These are phyloP conservation scores for Mesoclemmys tuberculata DNA, from an alignment of 2,113 vertebrate species.

Conservation along the genomic window DNA sequence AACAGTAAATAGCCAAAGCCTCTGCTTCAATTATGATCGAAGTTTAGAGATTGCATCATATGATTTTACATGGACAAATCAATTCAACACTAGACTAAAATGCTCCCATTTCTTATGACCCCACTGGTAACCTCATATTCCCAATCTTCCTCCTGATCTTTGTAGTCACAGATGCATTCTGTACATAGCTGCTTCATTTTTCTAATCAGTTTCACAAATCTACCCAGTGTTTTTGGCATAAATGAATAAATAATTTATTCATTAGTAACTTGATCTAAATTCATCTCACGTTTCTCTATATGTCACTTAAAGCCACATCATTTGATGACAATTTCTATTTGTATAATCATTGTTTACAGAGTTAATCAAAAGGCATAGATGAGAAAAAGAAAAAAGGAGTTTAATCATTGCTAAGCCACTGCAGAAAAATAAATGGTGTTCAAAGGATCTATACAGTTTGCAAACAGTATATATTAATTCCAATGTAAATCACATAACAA, in stretches of 20 bases:
- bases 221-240: background rate
- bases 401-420: slow-evolving; percentile 47
- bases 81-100: background rate
- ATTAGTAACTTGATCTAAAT: background rate
- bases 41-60: background rate
- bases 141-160: background rate
- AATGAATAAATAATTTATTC: background rate
- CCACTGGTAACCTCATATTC: background rate
- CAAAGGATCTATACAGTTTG: slow-evolving; percentile 45
- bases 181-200: background rate
- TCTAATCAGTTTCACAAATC: background rate
- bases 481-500: slow-evolving; percentile 60
- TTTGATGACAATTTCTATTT: slow-evolving; percentile 14
- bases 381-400: background rate
- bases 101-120: background rate
- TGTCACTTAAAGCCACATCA: background rate
- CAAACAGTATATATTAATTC: background rate
- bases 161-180: background rate
- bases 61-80: background rate
- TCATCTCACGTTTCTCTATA: background rate
- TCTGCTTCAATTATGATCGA: background rate
- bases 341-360: background rate
- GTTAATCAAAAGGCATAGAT: slow-evolving; percentile 31
- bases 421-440: slow-evolving; percentile 59
- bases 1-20: background rate